Evolutionary conservation across 2,113 vertebrate species (phyloP), one percentile per base, ranked within the genome.

Genomic region (Pleuronectes platessa): DNA sequence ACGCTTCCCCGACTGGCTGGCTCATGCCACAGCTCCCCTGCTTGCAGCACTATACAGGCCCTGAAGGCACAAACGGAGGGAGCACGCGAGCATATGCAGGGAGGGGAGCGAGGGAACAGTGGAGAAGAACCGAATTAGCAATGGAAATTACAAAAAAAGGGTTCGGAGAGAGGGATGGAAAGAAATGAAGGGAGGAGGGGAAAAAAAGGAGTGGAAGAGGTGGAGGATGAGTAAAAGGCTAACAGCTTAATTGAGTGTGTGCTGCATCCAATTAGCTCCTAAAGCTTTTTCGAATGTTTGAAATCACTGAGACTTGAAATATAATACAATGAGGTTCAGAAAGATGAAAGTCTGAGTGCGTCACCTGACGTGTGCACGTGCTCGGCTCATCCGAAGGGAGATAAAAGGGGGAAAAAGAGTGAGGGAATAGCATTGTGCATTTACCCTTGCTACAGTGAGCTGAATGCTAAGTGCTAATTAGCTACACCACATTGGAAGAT

Each of bases 221-320:
- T 56, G 75, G 49, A 49, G 42, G 35, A 65, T 37, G 72, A 78
- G 55, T 61, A 15, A 49, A 35, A 74, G 68, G 66, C 55, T 76
- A 77, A 83, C 24, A 21, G 78, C 76, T 89, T 92, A 92, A 92
- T 88, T 88, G 86, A 82, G 74, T 83, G 71, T 73, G 68, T 75
- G 65, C 65, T 79, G 85, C 37, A 13, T 90, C 71, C 73, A 92
- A 70, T 90, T 85, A 86, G 76, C 71, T 73, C 64, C 42, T 69
- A 69, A 85, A 89, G 77, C 82, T 78, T 78, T 89, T 61, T 62
- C 79, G 64, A 88, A 87, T 73, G 68, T 80, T 63, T 88, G 74
- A 89, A 86, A 84, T 73, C 77, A 69, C 40, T 73, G 73, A 61
- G 67, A 59, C 58, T 77, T 56, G 9, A 74, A 58, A 68, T 31